phyloP scores from a whole-genome alignment of 2,888 invertebrate genomes.

The Tipula unca region DNA sequence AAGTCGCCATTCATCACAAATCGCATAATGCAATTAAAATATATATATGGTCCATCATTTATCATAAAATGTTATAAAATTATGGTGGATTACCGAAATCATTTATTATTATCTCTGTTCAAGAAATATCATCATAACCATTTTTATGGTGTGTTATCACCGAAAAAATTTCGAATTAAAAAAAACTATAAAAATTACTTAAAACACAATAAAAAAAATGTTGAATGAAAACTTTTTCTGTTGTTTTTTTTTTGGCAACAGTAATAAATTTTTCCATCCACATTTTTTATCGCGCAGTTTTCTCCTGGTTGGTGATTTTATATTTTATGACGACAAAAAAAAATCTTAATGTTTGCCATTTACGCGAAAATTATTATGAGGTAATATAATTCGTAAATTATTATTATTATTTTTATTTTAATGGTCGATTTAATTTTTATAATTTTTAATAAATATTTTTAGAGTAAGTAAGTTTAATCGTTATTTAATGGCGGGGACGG shows the following conservation, averaged over 20 bases:
- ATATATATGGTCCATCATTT: neutral
- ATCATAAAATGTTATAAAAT: neutral
- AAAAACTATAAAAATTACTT: neutral
- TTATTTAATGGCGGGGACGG: conserved; percentile 1
- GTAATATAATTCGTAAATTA: neutral
- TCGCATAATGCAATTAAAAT: neutral
- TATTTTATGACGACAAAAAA: neutral
- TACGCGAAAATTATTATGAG: neutral
- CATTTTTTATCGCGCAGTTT: neutral
- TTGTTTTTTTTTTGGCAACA: neutral
- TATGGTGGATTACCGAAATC: neutral
- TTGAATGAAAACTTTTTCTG: neutral
- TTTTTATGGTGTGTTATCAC: conserved; percentile 14
- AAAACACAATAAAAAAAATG: neutral
- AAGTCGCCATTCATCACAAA: neutral
- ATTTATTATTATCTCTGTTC: neutral
- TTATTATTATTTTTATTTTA: neutral
- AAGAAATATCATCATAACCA: neutral
- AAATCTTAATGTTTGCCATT: conserved; percentile 8
- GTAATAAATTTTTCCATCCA: neutral
- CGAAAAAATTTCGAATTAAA: neutral
- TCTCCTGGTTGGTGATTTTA: neutral
- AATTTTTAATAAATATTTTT: neutral
- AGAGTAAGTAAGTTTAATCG: conserved; percentile 17
- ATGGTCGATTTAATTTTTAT: conserved; percentile 17